Conservation (phyloP, 2,888 invertebrate species). For the Unio pictorum region DNA sequence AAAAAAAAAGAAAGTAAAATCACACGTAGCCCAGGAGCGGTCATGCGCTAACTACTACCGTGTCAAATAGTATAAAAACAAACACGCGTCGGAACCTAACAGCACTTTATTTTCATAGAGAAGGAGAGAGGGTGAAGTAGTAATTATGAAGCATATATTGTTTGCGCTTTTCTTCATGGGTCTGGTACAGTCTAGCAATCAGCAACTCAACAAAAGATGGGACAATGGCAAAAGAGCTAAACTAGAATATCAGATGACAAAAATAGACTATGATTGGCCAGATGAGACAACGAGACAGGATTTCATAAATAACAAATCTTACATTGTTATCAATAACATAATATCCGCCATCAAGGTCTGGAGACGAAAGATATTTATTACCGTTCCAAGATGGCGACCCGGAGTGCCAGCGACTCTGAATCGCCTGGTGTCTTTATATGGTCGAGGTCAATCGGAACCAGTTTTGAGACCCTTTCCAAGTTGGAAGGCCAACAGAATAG, state of each 20-base stretch:
- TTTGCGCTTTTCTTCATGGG: too few species aligned
- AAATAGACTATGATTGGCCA: constrained; percentile 38
- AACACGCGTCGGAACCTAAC: too few species aligned
- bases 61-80: too few species aligned
- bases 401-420: constrained; percentile 44
- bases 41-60: too few species aligned
- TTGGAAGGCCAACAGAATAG: constrained; percentile 23
- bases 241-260: constrained; percentile 29
- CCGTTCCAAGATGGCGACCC: constrained; percentile 44
- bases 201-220: too few species aligned
- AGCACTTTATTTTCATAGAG: too few species aligned
- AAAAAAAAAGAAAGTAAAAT: too few species aligned
- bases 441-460: neutral
- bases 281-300: constrained; percentile 9
- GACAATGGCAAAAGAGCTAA: neutral
- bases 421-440: constrained; percentile 7
- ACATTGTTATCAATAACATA: constrained; percentile 33
- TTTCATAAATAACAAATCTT: constrained; percentile 17
- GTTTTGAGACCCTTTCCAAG: constrained; percentile 27
- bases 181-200: too few species aligned
- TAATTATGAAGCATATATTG: too few species aligned
- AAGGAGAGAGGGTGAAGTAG: too few species aligned
- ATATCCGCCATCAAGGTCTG: constrained; percentile 43
- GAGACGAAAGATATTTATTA: constrained; percentile 36
- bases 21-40: too few species aligned